These are phyloP conservation scores for Andrena fulva DNA, from an alignment of 2,888 invertebrate genomes.

Conservation along the genomic window DNA sequence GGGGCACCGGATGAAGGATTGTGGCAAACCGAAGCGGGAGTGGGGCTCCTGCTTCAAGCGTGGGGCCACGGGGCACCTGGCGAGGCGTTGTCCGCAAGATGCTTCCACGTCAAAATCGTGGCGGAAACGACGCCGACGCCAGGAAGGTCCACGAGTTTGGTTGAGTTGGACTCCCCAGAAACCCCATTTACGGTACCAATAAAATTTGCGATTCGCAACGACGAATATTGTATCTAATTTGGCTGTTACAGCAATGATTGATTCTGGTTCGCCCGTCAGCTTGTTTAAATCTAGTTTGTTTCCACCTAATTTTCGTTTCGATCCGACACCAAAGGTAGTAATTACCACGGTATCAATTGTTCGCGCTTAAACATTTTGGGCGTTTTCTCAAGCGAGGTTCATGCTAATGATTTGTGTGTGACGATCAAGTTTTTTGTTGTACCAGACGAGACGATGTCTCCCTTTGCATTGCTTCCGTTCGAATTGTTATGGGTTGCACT, in stretches of 20 bases:
- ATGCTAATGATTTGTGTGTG: not conserved
- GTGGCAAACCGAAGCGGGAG: not conserved
- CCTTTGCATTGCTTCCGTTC: not conserved
- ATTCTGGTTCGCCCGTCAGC: constrained; percentile 7
- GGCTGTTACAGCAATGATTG: constrained; percentile 1
- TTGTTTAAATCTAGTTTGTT: not conserved
- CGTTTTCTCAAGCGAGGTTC: not conserved
- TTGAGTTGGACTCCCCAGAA: not conserved
- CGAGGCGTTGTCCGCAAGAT: not conserved
- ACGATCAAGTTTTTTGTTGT: constrained; percentile 18
- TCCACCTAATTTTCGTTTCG: not conserved
- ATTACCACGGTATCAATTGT: not conserved
- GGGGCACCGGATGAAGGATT: not conserved
- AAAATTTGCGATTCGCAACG: not conserved
- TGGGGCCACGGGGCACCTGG: not conserved
- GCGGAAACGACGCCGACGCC: too few species aligned
- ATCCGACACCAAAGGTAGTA: not conserved
- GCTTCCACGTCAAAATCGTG: not conserved
- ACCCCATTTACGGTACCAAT: not conserved
- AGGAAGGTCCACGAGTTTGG: not conserved
- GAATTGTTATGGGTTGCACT: not conserved
- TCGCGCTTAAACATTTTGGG: not conserved
- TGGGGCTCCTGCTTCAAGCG: constrained; percentile 3
- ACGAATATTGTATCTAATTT: not conserved
- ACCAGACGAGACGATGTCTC: constrained; percentile 1